phyloP scores from a whole-genome alignment of 2,113 vertebrate genomes.

The Ammodramus savannarum region DNA sequence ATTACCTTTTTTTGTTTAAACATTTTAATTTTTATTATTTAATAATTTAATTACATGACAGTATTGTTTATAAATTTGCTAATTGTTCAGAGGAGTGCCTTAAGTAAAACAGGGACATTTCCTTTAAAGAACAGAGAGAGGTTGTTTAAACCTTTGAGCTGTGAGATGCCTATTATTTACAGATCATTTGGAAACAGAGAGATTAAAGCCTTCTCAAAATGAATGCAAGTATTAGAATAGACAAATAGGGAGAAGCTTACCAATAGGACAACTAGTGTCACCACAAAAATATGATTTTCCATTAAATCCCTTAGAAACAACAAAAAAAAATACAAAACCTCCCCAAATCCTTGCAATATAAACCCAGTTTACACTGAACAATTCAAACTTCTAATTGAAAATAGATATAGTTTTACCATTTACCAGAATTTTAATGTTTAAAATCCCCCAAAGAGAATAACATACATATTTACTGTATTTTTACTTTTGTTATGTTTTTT shows the following conservation, averaged over 20 bases:
- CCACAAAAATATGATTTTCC: neutral
- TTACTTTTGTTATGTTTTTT: neutral
- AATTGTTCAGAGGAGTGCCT: neutral
- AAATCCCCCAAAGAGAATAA: neutral
- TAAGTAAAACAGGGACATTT: neutral
- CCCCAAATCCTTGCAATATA: neutral
- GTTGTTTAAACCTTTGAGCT: neutral
- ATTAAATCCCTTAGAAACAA: neutral
- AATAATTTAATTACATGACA: neutral
- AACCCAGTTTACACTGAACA: neutral
- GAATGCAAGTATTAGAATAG: neutral
- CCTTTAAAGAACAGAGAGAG: neutral
- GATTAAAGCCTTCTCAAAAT: neutral
- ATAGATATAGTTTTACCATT: neutral
- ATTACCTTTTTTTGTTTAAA: neutral
- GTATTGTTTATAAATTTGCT: neutral
- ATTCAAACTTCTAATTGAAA: slow-evolving; percentile 7
- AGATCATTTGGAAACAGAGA: neutral
- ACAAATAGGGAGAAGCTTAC: neutral
- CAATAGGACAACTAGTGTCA: neutral
- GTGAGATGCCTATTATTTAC: neutral
- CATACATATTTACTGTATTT: neutral
- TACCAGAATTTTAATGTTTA: neutral
- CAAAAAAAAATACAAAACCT: neutral
- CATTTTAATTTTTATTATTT: neutral